A percentile compares a stretch with the other conserved stretches of the same genome.
Conservation (phyloP, 2,888 invertebrate genomes). For the Autographa gamma region DNA sequence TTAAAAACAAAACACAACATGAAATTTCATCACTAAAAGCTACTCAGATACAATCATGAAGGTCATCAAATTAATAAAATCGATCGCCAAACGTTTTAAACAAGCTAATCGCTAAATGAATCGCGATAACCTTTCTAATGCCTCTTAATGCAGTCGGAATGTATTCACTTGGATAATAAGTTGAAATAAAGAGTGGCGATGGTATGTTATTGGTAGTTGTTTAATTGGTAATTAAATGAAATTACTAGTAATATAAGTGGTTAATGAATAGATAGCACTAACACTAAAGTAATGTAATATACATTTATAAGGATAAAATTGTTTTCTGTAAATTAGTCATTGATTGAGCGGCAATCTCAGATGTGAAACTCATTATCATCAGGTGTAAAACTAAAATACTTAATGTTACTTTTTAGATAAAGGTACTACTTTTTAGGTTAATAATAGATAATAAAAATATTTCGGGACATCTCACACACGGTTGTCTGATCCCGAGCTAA, state of each 20-base stretch:
- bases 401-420: no score
- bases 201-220: conserved; percentile 3
- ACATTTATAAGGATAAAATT: no score
- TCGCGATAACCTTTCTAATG: conserved; percentile 73
- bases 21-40: neutral
- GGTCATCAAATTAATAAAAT: conserved; percentile 41
- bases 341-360: no score
- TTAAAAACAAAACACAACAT: neutral
- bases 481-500: no score
- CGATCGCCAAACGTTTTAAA: conserved; percentile 43
- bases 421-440: no score
- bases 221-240: neutral
- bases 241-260: conserved; percentile 2
- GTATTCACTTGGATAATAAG: conserved; percentile 63
- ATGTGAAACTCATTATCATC: no score
- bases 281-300: no score
- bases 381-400: no score
- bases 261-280: no score
- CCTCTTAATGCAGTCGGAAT: conserved; percentile 69
- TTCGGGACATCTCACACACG: no score
- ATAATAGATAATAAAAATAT: no score
- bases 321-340: no score
- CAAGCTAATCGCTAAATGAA: conserved; percentile 55
- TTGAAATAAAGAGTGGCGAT: conserved; percentile 55
- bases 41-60: conserved; percentile 3